A percentile compares a stretch with the other conserved stretches of the same genome.
phyloP scores from a whole-genome alignment of 2,113 vertebrate genomes.

The Rhinogobius similis region DNA sequence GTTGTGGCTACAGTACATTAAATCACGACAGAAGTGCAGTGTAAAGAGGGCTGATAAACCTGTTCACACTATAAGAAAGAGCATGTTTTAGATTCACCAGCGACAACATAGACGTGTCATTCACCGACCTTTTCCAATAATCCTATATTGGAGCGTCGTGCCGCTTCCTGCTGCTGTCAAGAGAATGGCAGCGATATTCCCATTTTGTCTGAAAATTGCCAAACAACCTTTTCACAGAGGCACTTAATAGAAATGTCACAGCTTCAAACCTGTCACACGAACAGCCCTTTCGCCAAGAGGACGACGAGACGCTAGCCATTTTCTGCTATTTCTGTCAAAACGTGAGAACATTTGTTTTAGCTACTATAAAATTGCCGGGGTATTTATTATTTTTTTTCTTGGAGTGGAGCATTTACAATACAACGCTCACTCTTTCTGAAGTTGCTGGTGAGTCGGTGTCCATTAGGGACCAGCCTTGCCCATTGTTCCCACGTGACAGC shows the following conservation, averaged over 20 bases:
- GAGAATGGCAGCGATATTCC: slow-evolving; percentile 31
- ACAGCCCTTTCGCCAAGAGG: slow-evolving; percentile 27
- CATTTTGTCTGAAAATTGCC: slow-evolving; percentile 52
- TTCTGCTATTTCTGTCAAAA: slow-evolving; percentile 41
- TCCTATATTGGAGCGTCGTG: slow-evolving; percentile 19
- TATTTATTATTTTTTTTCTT: slow-evolving; percentile 17
- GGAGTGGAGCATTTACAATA: not conserved
- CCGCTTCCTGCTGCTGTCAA: slow-evolving; percentile 47
- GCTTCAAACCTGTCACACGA: slow-evolving; percentile 41
- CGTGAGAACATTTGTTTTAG: slow-evolving; percentile 32
- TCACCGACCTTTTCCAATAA: slow-evolving; percentile 9
- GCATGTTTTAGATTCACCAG: slow-evolving; percentile 8
- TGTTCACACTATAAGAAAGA: not conserved
- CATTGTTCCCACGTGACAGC: slow-evolving; percentile 1
- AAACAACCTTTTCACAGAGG: slow-evolving; percentile 49
- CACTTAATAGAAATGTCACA: slow-evolving; percentile 71
- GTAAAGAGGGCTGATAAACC: not conserved
- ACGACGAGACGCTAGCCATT: slow-evolving; percentile 14
- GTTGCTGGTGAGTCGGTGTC: not conserved
- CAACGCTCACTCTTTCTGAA: slow-evolving; percentile 10
- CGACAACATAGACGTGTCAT: not conserved
- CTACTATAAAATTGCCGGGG: slow-evolving; percentile 10
- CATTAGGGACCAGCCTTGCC: not conserved
- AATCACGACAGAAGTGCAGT: too few species aligned
- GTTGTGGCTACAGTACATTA: not conserved